Evolutionary conservation across 2,888 invertebrate species (phyloP).

Genomic region (Plutella xylostella): DNA sequence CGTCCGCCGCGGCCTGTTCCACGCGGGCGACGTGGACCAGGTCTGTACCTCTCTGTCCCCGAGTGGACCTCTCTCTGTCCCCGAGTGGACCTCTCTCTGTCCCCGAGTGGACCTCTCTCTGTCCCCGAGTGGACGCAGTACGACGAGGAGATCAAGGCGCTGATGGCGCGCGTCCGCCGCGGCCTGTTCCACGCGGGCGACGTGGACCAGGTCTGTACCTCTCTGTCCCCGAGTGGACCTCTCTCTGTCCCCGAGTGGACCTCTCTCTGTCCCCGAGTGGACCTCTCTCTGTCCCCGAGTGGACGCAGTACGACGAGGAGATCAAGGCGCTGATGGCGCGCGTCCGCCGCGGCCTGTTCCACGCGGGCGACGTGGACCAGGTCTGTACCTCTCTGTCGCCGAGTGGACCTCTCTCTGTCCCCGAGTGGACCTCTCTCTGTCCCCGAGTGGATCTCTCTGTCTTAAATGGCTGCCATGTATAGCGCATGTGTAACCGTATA

Average conservation of each 20-base stretch:
- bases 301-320: slow-evolving; percentile 96
- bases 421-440: too few relatives aligned
- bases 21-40: slow-evolving; percentile 53
- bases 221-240: too few relatives aligned
- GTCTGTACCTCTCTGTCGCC: slow-evolving; percentile 23
- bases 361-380: slow-evolving; percentile 53
- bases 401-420: too few relatives aligned
- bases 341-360: slow-evolving; percentile 62
- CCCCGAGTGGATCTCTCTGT: too few relatives aligned
- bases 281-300: slow-evolving; percentile 98
- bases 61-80: too few relatives aligned
- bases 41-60: slow-evolving; percentile 23
- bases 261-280: too few relatives aligned
- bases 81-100: too few relatives aligned
- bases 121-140: slow-evolving; percentile 97
- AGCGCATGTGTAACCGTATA: too few relatives aligned
- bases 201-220: slow-evolving; percentile 42
- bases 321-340: slow-evolving; percentile 82
- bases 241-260: too few relatives aligned
- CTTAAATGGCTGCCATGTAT: too few relatives aligned
- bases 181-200: slow-evolving; percentile 55
- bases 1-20: slow-evolving; percentile 62
- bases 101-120: too few relatives aligned
- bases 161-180: slow-evolving; percentile 74
- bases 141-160: slow-evolving; percentile 89